Conservation (phyloP, 2,113 vertebrate genomes). For the Platysternon megacephalum region DNA sequence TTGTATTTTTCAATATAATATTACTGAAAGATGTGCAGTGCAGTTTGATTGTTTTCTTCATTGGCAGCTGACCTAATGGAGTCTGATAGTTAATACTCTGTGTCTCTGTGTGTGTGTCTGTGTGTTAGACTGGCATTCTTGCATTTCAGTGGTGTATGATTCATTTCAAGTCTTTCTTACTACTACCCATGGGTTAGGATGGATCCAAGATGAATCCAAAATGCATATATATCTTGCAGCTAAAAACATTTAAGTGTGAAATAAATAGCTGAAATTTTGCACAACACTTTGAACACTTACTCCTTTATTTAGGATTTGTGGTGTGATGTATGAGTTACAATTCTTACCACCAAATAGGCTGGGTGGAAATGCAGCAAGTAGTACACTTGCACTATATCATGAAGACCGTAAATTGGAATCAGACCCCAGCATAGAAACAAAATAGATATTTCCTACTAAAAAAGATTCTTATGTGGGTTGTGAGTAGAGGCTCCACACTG, state of each 20-base stretch:
- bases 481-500: slow-evolving; percentile 5
- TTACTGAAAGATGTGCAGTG: background rate
- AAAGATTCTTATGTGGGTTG: slow-evolving; percentile 8
- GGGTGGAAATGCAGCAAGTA: slow-evolving; percentile 23
- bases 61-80: background rate
- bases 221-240: too few species aligned
- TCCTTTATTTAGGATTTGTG: background rate
- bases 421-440: background rate
- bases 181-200: slow-evolving; percentile 21
- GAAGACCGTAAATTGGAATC: background rate
- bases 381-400: slow-evolving; percentile 26
- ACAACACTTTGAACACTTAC: background rate
- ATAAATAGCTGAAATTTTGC: slow-evolving; percentile 8
- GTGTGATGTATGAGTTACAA: background rate
- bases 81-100: background rate
- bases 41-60: background rate
- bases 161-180: background rate
- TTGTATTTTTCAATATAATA: background rate
- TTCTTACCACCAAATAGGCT: background rate
- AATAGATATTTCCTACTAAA: background rate
- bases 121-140: background rate
- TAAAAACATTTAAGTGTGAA: background rate
- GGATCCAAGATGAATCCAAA: slow-evolving; percentile 21
- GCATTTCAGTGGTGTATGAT: background rate
- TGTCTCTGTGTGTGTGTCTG: background rate